Percentiles rank a stretch among this genome's conserved stretches.
These are phyloP conservation scores for Amphimallon solstitiale DNA, from an alignment of 2,888 invertebrate species.

Conservation along the genomic window DNA sequence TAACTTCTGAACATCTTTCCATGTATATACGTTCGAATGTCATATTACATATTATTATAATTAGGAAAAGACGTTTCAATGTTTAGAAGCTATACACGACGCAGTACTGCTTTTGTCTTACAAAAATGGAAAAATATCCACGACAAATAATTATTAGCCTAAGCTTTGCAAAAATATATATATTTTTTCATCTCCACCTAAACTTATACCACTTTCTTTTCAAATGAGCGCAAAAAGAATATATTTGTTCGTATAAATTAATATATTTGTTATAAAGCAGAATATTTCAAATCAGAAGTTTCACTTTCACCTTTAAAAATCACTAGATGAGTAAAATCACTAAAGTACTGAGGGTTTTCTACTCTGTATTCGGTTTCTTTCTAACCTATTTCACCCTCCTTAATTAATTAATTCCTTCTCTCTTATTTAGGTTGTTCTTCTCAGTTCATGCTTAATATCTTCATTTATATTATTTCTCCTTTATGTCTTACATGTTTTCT, in stretches of 20 bases:
- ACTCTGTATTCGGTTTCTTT: too few species aligned
- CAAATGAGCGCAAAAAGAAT: not conserved
- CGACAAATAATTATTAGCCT: constrained; percentile 3
- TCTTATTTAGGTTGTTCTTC: too few species aligned
- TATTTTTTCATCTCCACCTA: constrained; percentile 5
- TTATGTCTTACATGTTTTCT: too few species aligned
- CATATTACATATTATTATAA: not conserved
- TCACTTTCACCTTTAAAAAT: not conserved
- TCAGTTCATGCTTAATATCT: too few species aligned
- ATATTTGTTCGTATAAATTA: not conserved
- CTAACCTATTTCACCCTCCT: too few species aligned
- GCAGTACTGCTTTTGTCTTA: not conserved
- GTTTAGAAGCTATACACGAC: not conserved
- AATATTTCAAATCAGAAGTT: not conserved
- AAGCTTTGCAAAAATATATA: constrained; percentile 40
- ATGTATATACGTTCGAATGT: not conserved
- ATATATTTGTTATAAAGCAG: not conserved
- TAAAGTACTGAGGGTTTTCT: too few species aligned
- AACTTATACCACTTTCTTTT: constrained; percentile 1
- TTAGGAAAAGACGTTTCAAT: not conserved
- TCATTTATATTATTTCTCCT: too few species aligned
- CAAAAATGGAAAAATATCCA: constrained; percentile 4
- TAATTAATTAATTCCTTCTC: too few species aligned
- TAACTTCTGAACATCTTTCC: not conserved
- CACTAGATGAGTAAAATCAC: too few species aligned